A percentile compares a stretch with the other conserved stretches of the same genome.
Evolutionary conservation across 2,113 vertebrate species (phyloP).

Genomic region (Amia ocellicauda): DNA sequence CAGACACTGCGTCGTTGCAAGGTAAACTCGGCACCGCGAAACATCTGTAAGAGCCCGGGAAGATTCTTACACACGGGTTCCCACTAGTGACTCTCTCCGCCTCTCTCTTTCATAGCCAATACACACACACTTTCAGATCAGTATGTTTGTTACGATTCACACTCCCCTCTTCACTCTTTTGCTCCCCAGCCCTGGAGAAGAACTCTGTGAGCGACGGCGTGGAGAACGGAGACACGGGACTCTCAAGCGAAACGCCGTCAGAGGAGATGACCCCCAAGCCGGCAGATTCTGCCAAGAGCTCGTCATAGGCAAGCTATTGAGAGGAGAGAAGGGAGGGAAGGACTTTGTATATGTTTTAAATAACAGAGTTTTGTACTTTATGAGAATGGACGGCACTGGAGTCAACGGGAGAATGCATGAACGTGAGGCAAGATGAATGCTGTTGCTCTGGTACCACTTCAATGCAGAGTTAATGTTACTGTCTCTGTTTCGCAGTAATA

Average conservation of each 20-base stretch:
- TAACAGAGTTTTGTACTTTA: conserved; percentile 25
- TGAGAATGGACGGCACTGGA: conserved; percentile 21
- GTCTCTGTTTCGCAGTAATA: not conserved
- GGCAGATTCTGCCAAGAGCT: conserved; percentile 63
- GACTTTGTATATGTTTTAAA: conserved; percentile 29
- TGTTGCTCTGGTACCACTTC: conserved; percentile 8
- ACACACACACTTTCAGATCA: no score
- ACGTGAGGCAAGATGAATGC: not conserved
- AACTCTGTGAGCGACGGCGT: conserved; percentile 72
- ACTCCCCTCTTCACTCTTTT: not conserved
- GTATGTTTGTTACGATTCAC: no score
- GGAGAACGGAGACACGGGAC: conserved; percentile 80
- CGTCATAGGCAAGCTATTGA: conserved; percentile 66
- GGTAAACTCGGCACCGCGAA: conserved; percentile 62
- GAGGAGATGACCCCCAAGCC: conserved; percentile 74
- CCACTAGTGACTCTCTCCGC: conserved; percentile 16
- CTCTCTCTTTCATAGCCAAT: not conserved
- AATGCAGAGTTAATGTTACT: conserved; percentile 2
- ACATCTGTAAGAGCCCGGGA: no score
- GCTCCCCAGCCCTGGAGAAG: conserved; percentile 76
- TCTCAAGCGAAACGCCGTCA: conserved; percentile 70
- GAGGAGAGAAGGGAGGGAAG: not conserved
- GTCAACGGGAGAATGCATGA: conserved; percentile 28
- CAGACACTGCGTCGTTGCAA: conserved; percentile 65
- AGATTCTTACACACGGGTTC: no score